Evolutionary conservation across 1,140 invertebrate genomes (phyloP).

Genomic region (Polyergus mexicanus): DNA sequence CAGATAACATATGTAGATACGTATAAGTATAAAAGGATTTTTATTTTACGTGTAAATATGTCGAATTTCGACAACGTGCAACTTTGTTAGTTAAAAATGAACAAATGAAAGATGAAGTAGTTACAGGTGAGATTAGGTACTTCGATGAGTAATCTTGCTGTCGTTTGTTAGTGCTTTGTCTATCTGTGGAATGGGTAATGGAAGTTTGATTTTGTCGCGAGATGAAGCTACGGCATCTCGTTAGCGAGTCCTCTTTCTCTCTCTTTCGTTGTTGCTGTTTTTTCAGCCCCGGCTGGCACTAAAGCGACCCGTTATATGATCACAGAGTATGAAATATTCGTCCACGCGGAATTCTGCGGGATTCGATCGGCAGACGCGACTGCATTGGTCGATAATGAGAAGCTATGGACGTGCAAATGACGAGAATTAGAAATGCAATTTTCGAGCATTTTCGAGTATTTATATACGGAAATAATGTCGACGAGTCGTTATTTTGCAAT

Average conservation of each 20-base stretch:
- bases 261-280: conserved; percentile 37
- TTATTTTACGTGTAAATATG: background rate
- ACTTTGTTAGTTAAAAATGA: background rate
- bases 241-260: conserved; percentile 31
- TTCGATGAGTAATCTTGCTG: conserved; percentile 22
- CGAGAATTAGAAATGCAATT: conserved; percentile 59
- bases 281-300: conserved; percentile 32
- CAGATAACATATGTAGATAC: too few species aligned
- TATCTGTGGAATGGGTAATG: conserved; percentile 34
- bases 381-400: conserved; percentile 53
- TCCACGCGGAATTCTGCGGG: conserved; percentile 34
- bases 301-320: conserved; percentile 42
- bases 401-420: conserved; percentile 56
- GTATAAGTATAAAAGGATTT: background rate
- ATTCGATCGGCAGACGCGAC: conserved; percentile 42
- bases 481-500: conserved; percentile 20
- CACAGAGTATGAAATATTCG: conserved; percentile 54
- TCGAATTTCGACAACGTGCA: background rate
- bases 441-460: conserved; percentile 40
- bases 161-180: conserved; percentile 5
- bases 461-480: conserved; percentile 40
- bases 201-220: conserved; percentile 56
- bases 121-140: conserved; percentile 9
- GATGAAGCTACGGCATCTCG: conserved; percentile 46
- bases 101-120: conserved; percentile 45